A percentile compares a stretch with the other conserved stretches of the same genome.
Conservation (phyloP, 2,113 vertebrate genomes). For the Rhynchomys soricoides region DNA sequence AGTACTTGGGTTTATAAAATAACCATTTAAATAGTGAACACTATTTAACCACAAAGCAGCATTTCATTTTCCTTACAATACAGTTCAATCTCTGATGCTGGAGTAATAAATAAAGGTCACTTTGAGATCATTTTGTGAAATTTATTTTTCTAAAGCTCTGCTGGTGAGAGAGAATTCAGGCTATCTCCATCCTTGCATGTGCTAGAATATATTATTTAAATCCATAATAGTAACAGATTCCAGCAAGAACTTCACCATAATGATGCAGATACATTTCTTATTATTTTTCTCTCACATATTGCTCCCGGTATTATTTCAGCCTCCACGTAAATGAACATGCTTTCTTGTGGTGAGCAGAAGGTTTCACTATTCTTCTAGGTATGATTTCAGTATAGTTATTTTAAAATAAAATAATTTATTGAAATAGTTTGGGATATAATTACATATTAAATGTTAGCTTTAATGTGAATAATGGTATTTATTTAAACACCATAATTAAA, state of each 20-base stretch:
- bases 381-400: background rate
- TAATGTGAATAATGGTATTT: background rate
- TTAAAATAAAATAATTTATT: conserved; percentile 9
- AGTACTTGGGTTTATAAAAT: background rate
- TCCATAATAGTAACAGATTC: background rate
- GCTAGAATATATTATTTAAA: background rate
- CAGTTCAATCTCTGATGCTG: background rate
- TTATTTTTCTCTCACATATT: conserved; percentile 23
- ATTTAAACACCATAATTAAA: background rate
- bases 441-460: background rate
- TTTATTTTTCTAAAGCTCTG: background rate
- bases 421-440: background rate
- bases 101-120: background rate
- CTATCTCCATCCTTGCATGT: background rate
- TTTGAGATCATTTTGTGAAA: background rate
- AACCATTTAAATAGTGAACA: background rate
- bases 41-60: background rate
- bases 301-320: background rate
- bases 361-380: background rate
- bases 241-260: background rate
- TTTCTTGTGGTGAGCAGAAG: background rate
- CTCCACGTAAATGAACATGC: background rate
- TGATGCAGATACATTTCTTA: background rate
- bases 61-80: background rate
- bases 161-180: background rate